These are phyloP conservation scores for Zaprionus gabonicus DNA, from an alignment of 1,140 invertebrate genomes.

Conservation along the genomic window DNA sequence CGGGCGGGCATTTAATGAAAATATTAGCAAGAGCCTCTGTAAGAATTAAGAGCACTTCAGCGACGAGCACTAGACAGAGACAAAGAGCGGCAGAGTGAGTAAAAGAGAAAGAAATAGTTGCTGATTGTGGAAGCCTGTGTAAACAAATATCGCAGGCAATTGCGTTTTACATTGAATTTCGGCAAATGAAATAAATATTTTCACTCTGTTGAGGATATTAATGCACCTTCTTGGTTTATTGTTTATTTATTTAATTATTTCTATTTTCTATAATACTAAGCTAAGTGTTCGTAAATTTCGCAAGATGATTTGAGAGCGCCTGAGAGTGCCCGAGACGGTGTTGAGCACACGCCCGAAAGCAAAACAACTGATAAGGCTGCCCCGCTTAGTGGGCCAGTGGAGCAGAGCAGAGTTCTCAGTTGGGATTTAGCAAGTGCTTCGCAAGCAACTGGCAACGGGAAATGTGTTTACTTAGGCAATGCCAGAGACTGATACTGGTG, in stretches of 20 bases:
- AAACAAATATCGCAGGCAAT: conserved; percentile 1
- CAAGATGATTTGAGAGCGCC: background rate
- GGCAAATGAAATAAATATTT: too few species aligned
- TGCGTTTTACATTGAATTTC: background rate
- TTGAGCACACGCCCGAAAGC: conserved; percentile 22
- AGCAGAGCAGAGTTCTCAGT: conserved; percentile 48
- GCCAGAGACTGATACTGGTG: conserved; percentile 19
- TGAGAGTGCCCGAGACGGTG: background rate
- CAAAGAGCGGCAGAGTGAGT: background rate
- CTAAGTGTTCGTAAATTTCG: background rate
- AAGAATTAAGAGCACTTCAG: conserved; percentile 45
- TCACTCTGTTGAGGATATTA: too few species aligned
- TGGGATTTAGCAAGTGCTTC: conserved; percentile 55
- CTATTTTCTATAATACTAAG: too few species aligned
- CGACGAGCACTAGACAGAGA: background rate
- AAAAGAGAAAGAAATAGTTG: background rate
- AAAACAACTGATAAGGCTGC: conserved; percentile 57
- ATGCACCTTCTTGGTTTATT: too few species aligned
- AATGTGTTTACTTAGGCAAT: conserved; percentile 38
- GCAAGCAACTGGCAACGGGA: conserved; percentile 27
- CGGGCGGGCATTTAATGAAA: conserved; percentile 45
- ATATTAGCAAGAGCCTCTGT: conserved; percentile 39
- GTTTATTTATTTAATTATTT: too few species aligned
- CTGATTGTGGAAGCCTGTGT: background rate
- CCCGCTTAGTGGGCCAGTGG: conserved; percentile 45